phyloP scores from a whole-genome alignment of 2,113 vertebrate species.

The Muscicapa adusta region DNA sequence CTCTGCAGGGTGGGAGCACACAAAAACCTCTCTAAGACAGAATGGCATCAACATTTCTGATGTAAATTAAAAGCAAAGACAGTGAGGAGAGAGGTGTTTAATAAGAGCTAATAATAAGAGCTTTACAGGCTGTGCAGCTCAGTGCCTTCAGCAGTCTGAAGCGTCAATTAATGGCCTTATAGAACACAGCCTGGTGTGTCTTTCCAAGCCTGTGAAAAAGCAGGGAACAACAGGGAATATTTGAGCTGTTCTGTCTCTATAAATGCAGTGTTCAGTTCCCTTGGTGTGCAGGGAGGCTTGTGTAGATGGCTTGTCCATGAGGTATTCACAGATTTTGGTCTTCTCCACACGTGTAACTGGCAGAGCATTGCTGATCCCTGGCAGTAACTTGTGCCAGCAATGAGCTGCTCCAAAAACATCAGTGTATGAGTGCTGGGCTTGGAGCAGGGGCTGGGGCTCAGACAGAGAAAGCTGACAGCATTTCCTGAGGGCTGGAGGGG shows the following conservation, averaged over 20 bases:
- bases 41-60: not conserved
- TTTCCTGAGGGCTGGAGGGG: not conserved
- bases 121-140: not conserved
- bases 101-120: constrained; percentile 46
- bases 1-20: not conserved
- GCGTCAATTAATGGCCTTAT: constrained; percentile 11
- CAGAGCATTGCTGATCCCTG: not conserved
- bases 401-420: not conserved
- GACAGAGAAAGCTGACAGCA: not conserved
- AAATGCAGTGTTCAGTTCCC: not conserved
- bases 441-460: not conserved
- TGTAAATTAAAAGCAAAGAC: constrained; percentile 39
- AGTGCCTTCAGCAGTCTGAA: constrained; percentile 31
- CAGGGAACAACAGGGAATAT: not conserved
- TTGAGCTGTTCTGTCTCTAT: not conserved
- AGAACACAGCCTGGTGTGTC: constrained; percentile 15
- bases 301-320: not conserved
- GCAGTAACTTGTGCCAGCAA: not conserved
- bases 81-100: not conserved
- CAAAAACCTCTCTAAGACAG: not conserved
- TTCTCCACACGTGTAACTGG: not conserved
- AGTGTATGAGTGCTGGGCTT: not conserved
- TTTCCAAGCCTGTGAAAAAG: not conserved
- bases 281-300: not conserved
- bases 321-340: not conserved